Conservation (phyloP, 1,140 invertebrate genomes). For the Yoshiicerus persimilis region DNA sequence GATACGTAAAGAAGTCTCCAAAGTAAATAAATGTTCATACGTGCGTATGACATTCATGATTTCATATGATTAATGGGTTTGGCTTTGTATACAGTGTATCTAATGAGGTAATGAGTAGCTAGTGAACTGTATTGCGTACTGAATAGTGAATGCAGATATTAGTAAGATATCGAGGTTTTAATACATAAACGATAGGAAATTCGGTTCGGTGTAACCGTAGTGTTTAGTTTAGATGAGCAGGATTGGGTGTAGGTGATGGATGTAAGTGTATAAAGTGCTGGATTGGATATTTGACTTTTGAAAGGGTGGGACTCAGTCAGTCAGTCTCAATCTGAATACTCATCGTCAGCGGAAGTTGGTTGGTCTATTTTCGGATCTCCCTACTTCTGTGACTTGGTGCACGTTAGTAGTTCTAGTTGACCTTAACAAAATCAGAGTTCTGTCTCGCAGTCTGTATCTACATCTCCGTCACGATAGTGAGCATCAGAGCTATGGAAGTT, state of each 20-base stretch:
- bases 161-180: neutral
- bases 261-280: neutral
- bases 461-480: neutral
- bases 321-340: neutral
- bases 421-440: neutral
- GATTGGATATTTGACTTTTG: neutral
- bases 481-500: neutral
- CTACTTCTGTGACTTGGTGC: neutral
- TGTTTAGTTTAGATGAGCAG: neutral
- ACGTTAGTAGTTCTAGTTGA: neutral
- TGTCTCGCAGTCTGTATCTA: neutral
- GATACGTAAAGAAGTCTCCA: too few species aligned
- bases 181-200: neutral
- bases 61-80: neutral
- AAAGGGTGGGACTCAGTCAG: neutral
- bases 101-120: neutral
- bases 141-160: too few species aligned
- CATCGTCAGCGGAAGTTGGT: slow-evolving; percentile 5
- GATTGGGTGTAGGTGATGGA: neutral
- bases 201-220: neutral
- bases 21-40: slow-evolving; percentile 69
- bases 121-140: too few species aligned
- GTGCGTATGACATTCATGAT: neutral
- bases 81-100: neutral
- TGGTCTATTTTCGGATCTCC: slow-evolving; percentile 6